Evolutionary conservation across 2,888 invertebrate species (phyloP).

Genomic region (Sinopyrophorus schimmeli): DNA sequence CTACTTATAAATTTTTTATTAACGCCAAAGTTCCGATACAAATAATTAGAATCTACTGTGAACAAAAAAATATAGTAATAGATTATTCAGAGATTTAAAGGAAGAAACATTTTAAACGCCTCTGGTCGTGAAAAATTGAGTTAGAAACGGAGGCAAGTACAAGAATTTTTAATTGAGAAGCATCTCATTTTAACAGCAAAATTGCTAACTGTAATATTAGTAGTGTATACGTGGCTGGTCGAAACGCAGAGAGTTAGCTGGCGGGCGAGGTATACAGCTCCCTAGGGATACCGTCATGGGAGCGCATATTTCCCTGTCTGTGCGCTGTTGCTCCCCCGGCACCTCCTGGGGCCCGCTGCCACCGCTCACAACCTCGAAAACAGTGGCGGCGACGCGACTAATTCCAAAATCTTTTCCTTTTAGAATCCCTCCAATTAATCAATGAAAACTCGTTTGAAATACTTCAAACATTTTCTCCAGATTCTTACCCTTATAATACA

Average conservation of each 20-base stretch:
- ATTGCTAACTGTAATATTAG: slow-evolving; percentile 44
- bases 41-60: too few relatives aligned
- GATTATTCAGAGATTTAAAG: too few relatives aligned
- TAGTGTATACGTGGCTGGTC: slow-evolving; percentile 45
- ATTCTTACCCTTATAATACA: too few relatives aligned
- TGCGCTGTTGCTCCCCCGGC: slow-evolving; percentile 43
- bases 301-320: slow-evolving; percentile 53
- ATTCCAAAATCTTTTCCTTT: background rate
- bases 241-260: slow-evolving; percentile 43
- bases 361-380: slow-evolving; percentile 37
- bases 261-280: slow-evolving; percentile 50
- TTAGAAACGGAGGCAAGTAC: slow-evolving; percentile 8
- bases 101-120: slow-evolving; percentile 3
- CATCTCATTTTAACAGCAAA: slow-evolving; percentile 38
- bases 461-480: too few relatives aligned
- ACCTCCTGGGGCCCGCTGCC: slow-evolving; percentile 43
- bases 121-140: background rate
- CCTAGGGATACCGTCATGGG: slow-evolving; percentile 49
- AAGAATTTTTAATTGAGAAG: slow-evolving; percentile 30
- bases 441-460: background rate
- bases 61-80: too few relatives aligned
- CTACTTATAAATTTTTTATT: too few relatives aligned
- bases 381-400: slow-evolving; percentile 32
- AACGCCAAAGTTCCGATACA: too few relatives aligned
- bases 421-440: background rate